Evolutionary conservation across 35 echinoderm and acorn worm species (phyloP), one percentile per base, ranked within the genome.

Genomic region (Eucidaris tribuloides): DNA sequence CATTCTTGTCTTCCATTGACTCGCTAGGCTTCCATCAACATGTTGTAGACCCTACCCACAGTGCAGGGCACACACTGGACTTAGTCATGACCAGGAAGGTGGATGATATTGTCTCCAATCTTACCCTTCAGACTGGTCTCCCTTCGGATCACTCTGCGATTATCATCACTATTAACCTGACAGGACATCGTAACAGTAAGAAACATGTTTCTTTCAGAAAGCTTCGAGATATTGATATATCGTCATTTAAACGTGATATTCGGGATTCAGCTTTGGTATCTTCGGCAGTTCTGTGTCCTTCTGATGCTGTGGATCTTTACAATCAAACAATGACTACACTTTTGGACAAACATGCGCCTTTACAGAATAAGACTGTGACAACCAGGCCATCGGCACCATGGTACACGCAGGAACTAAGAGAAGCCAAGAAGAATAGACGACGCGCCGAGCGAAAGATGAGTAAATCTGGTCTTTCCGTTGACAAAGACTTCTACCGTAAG

Each of bases 371-470:
- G 46, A 59, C 66, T 14, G 65, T 90, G n/a, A 92, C 89, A 18
- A n/a, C 84, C 4, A 9, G 83, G 45, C 89, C 89, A 50, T 25
- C 72, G 33, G 72, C 82, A 62, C 87, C 79, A 1, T 91, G 89
- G 82, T 92, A 86, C 62, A 87, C 74, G 28, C 44, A 79, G 25
- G 77, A 86, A 92, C 38, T 81, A n/a, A 56, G 77, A 27, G 57
- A 81, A 34, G 89, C 89, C 19, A 92, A 86, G 42, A 22, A 68
- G 22, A 34, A 62, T 2, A 60, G 62, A 31, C 38, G 46, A 41
- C 71, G 40, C 24, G 54, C 76, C 39, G 83, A 86, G 41, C 56
- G 82, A 22, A 58, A 42, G 33, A 87, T 72, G 71, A 13, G 30
- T 30, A 78, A 50, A 25, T 78, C 82, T 17, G 22, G 46, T 46